Evolutionary conservation across 2,113 vertebrate species (phyloP).

Genomic region (Poicephalus gulielmi): DNA sequence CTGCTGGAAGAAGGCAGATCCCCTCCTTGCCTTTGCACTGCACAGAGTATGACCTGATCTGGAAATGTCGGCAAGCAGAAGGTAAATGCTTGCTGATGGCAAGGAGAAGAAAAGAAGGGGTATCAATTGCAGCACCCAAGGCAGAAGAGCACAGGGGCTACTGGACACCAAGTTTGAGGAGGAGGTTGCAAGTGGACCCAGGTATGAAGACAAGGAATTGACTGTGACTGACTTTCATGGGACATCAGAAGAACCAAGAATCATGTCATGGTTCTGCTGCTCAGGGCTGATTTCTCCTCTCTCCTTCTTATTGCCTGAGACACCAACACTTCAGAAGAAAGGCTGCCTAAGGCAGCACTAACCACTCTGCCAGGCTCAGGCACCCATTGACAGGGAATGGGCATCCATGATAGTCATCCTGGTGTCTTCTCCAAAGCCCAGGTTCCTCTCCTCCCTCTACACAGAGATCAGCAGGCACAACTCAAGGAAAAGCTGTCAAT

Average conservation of each 20-base stretch:
- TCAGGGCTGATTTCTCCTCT: not conserved
- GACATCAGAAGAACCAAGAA: not conserved
- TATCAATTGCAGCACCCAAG: too few species aligned
- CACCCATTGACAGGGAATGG: fast-evolving
- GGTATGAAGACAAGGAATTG: not conserved
- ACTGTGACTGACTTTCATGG: not conserved
- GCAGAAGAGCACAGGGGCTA: not conserved
- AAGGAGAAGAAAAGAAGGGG: not conserved
- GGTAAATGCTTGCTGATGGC: not conserved
- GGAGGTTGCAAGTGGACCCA: not conserved
- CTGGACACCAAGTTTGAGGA: not conserved
- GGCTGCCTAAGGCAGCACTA: not conserved
- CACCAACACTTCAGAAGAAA: not conserved
- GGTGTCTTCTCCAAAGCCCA: not conserved
- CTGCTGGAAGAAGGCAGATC: not conserved
- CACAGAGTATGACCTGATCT: fast-evolving
- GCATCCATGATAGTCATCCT: fast-evolving
- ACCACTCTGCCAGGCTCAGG: not conserved
- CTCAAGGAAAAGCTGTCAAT: not conserved
- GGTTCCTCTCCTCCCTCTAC: not conserved
- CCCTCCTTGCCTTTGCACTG: not conserved
- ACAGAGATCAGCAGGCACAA: fast-evolving
- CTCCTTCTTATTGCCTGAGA: not conserved
- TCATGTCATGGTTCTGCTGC: fast-evolving
- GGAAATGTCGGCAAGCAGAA: not conserved